Evolutionary conservation across 2,797 vertebrate species (phyloP), one percentile per base, ranked within the genome.

Genomic region (Lateolabrax maculatus): DNA sequence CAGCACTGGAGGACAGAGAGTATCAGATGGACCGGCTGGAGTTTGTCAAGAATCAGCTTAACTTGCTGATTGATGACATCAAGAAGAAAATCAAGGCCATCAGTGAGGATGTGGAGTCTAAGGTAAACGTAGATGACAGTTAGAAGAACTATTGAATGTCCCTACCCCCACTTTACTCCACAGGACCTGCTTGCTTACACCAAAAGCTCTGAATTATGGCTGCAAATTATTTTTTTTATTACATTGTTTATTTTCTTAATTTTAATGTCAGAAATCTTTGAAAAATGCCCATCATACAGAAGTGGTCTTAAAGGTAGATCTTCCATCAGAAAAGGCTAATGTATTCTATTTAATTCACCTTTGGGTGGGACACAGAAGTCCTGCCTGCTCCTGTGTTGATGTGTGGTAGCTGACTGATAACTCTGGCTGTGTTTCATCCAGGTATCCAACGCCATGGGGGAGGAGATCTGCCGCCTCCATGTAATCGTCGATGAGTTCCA

Each of bases 401-500:
- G 36, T 41, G 16, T 46, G 19, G 21, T n/a, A 57, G 43, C 43
- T 31, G 61, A 71, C 29, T 46, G 27, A 48, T 25, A 0, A 7
- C 31, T 10, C 23, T 36, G 2, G 2, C 23, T 69, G 21, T 52
- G 9, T 68, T 81, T 77, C 7, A 6, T 49, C 64, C 92, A 99
- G 98, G 98, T 99, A 74, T 99, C 98, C 18, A 94, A 83, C 76
- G 98, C 98, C 64, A 99, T 99, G 98, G 97, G 95, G 6, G 97
- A 99, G 86, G 98, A 99, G 94, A 99, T 99, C 87, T 97, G 97
- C 88, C 97, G 97, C 73, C 97, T 99, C 31, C 97, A 98, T 0
- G 94, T 97, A 73, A 95, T 99, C 80, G 96, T 99, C 56, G 96
- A 98, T 57, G 97, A 98, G 90, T 99, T 99, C 94, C 95, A 86